These are phyloP conservation scores for Lophochroa leadbeateri DNA, from an alignment of 2,113 vertebrate genomes.

Conservation along the genomic window DNA sequence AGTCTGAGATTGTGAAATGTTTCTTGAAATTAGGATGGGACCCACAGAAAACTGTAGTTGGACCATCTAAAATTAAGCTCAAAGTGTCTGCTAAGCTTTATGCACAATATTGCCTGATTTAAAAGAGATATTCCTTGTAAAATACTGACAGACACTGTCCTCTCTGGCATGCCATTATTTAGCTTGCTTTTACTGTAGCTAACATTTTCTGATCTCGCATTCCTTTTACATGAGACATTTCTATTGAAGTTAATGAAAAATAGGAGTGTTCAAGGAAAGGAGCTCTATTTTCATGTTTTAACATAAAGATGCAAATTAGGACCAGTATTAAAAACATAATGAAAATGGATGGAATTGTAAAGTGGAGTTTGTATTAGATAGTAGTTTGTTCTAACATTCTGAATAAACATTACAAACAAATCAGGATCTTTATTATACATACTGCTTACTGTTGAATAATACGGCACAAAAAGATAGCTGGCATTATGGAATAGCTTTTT, in stretches of 20 bases:
- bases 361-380: background rate
- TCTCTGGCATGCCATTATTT: background rate
- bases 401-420: constrained; percentile 28
- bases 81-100: background rate
- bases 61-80: background rate
- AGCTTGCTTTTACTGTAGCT: background rate
- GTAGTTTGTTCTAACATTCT: constrained; percentile 22
- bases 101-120: background rate
- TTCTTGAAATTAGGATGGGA: background rate
- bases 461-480: background rate
- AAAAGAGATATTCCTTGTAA: background rate
- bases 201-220: background rate
- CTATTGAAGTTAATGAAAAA: constrained; percentile 1
- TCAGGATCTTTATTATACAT: background rate
- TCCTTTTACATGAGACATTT: background rate
- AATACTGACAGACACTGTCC: background rate
- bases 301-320: constrained; percentile 33
- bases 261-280: background rate
- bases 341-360: background rate
- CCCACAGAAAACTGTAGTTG: background rate
- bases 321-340: background rate
- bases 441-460: background rate
- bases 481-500: background rate
- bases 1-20: background rate
- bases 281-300: background rate